Percentiles rank a stretch among this genome's conserved stretches.
phyloP scores from a whole-genome alignment of 2,113 vertebrate genomes.

The Erythrolamprus reginae region DNA sequence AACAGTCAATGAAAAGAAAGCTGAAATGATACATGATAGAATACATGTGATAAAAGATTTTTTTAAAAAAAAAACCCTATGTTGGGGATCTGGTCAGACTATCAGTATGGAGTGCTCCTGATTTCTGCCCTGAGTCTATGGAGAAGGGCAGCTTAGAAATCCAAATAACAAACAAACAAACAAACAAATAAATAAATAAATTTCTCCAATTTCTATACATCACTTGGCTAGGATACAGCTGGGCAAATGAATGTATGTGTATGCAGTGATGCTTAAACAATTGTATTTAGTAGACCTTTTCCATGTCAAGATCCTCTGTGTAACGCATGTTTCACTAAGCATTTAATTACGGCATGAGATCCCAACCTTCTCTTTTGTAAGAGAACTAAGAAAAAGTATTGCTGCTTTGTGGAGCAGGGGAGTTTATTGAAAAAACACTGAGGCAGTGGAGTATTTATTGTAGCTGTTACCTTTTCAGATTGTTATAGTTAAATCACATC shows the following conservation, averaged over 20 bases:
- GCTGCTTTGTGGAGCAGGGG: neutral
- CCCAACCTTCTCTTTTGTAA: neutral
- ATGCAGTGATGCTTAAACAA: neutral
- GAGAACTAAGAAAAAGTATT: neutral
- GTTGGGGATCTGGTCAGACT: no score
- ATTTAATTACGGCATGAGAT: neutral
- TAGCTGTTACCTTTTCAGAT: neutral
- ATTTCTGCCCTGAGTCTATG: no score
- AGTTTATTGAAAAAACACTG: neutral
- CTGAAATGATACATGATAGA: neutral
- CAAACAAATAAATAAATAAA: no score
- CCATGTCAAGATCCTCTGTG: neutral
- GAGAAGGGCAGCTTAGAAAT: no score
- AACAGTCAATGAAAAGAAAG: neutral
- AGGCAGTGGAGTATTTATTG: neutral
- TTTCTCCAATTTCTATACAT: neutral
- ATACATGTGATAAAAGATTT: neutral
- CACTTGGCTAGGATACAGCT: neutral
- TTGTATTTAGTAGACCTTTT: neutral
- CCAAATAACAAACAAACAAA: no score
- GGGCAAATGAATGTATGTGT: neutral
- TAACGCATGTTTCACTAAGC: neutral
- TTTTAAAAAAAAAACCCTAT: no score
- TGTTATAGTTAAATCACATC: neutral
- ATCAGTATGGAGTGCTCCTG: neutral